Base-by-base conservation (phyloP, 2,113 vertebrate species). In the Setophaga petechia region DNA sequence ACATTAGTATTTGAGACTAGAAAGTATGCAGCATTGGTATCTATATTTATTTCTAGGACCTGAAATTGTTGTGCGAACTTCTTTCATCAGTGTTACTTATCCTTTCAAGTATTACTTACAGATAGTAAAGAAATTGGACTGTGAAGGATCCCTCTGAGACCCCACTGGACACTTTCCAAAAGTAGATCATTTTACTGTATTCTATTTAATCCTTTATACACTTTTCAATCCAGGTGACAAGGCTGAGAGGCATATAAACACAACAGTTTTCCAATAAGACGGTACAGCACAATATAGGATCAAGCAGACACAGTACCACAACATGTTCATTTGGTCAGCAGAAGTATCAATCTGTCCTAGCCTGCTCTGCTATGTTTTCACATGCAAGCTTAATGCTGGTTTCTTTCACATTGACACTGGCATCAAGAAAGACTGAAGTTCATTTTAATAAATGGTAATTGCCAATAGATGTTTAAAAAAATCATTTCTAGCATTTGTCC, bases 191-290 rank as follows among this genome's bases (percentile, higher is more conserved):
- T 95, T 95, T 95, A 97, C 77, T 94, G 87, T 94, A 95, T 95
- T 91, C 87, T 96, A 95, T 95, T 97, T 93, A 95, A 80, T 95
- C 93, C 93, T 97, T 95, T 94, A 91, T n/a, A 96, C 30, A 95
- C 69, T 95, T 95, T 95, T 97, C 93, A 96, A 92, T 94, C 93
- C 94, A 89, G 91, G 89, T 96, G 93, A 97, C 89, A 96, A 93
- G 91, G 93, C 95, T 95, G 89, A 95, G 94, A 95, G 80, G 94
- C 81, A 94, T 94, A 95, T 94, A 96, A 96, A 96, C 84, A 97
- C 91, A 95, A 96, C 89, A 94, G 89, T 95, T 95, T 97, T 95
- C 94, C 94, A 95, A 31, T 94, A 95, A 94, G 91, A 94, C 8
- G 65, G 94, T 49, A 92, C 84, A 91, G 89, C 66, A 94, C 89